A percentile compares a stretch with the other conserved stretches of the same genome.
These are phyloP conservation scores for Pogona vitticeps DNA, from an alignment of 2,113 vertebrate species.

Conservation along the genomic window DNA sequence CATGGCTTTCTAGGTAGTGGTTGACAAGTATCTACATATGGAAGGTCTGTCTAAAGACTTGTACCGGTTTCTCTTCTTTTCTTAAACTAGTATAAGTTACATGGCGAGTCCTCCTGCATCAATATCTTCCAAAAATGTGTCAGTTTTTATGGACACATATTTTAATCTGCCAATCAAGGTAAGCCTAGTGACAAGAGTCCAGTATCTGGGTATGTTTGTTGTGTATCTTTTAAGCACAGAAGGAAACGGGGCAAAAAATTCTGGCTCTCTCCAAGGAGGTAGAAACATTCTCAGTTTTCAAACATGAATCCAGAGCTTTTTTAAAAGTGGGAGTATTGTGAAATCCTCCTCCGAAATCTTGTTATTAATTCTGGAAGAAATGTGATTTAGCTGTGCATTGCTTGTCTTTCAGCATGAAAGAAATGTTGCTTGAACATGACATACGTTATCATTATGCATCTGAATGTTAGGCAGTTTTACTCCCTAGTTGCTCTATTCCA, in stretches of 20 bases:
- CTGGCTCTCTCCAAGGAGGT: neutral
- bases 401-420: neutral
- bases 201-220: neutral
- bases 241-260: conserved; percentile 25
- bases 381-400: neutral
- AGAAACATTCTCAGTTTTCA: conserved; percentile 9
- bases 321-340: neutral
- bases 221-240: conserved; percentile 30
- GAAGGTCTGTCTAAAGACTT: neutral
- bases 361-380: neutral
- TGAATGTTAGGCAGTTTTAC: neutral
- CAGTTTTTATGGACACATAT: neutral
- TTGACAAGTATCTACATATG: neutral
- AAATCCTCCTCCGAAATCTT: neutral
- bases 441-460: neutral
- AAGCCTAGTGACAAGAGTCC: neutral
- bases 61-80: neutral
- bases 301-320: neutral
- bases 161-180: neutral
- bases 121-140: neutral
- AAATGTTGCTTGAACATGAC: neutral
- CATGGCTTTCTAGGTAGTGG: no score
- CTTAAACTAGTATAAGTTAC: neutral
- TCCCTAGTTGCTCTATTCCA: neutral
- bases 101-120: neutral